A percentile compares a stretch with the other conserved stretches of the same genome.
Conservation (phyloP, 2,797 vertebrate species). For the Brotula barbata region DNA sequence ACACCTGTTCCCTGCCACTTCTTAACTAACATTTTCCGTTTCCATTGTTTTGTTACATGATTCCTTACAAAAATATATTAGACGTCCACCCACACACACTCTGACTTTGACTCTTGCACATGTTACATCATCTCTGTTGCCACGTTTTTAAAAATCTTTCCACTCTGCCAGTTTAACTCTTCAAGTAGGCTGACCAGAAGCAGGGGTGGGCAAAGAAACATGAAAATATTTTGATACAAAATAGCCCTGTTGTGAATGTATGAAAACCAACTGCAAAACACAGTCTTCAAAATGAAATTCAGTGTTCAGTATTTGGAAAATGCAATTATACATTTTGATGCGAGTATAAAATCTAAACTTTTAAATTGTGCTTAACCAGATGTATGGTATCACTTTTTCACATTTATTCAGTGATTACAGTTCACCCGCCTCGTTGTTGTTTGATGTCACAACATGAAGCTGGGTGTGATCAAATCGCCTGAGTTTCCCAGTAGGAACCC, state of each 20-base stretch:
- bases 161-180: constrained; percentile 39
- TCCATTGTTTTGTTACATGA: constrained; percentile 49
- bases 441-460: too few species aligned
- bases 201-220: constrained; percentile 12
- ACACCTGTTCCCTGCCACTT: constrained; percentile 35
- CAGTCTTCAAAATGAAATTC: too few species aligned
- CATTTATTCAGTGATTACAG: too few species aligned
- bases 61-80: constrained; percentile 59
- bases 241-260: too few species aligned
- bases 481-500: too few species aligned
- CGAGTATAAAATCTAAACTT: too few species aligned
- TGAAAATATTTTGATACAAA: neutral
- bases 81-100: constrained; percentile 62
- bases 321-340: too few species aligned
- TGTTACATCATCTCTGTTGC: constrained; percentile 68
- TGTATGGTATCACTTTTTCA: too few species aligned
- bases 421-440: too few species aligned
- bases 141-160: constrained; percentile 40
- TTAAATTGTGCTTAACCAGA: too few species aligned
- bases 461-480: too few species aligned
- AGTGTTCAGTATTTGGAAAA: too few species aligned
- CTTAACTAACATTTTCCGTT: constrained; percentile 41
- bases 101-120: constrained; percentile 67
- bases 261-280: neutral
- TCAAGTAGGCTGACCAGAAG: constrained; percentile 43